Evolutionary conservation across 1,140 invertebrate species (phyloP).

Genomic region (Habropoda laboriosa): DNA sequence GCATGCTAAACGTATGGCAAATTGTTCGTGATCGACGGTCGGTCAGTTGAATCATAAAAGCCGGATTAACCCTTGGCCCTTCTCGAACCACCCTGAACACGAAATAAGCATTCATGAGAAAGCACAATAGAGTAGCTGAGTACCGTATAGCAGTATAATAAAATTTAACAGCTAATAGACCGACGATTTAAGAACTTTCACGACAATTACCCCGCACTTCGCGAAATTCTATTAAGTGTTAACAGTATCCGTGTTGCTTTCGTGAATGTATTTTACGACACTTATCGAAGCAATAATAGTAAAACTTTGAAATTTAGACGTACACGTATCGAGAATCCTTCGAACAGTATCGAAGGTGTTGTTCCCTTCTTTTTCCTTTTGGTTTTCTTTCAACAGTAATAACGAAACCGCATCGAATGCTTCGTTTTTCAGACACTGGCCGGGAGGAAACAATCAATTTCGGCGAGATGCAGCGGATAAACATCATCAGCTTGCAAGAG

Average conservation of each 20-base stretch:
- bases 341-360: no score
- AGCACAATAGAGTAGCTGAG: neutral
- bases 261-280: neutral
- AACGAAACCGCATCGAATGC: conserved; percentile 3
- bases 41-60: conserved; percentile 6
- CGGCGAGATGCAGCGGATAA: conserved; percentile 24
- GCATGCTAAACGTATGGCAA: conserved; percentile 8
- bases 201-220: neutral
- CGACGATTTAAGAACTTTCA: neutral
- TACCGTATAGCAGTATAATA: neutral
- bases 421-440: conserved; percentile 1
- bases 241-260: neutral
- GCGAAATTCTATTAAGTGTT: neutral
- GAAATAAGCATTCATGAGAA: neutral
- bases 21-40: conserved; percentile 13
- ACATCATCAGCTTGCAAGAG: conserved; percentile 37
- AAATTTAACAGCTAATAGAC: conserved; percentile 4
- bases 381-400: neutral
- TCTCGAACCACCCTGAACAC: neutral
- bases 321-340: neutral
- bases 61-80: conserved; percentile 11
- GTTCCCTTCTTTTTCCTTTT: neutral
- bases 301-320: neutral
- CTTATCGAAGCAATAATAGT: neutral
- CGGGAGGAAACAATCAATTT: conserved; percentile 40